These are phyloP conservation scores for Rotaria macrura DNA, from an alignment of 2,888 invertebrate species.

Conservation along the genomic window DNA sequence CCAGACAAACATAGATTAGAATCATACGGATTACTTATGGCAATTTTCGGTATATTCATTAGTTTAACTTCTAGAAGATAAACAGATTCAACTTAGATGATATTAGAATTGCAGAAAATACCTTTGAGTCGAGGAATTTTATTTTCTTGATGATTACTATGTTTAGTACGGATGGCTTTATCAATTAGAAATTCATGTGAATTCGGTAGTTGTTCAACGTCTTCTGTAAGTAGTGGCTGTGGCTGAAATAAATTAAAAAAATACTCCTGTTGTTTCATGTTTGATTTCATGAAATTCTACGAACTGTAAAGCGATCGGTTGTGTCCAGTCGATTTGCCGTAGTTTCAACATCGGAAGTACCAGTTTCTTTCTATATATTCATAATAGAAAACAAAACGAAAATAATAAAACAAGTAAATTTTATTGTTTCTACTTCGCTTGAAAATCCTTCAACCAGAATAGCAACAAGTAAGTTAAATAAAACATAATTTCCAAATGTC, in stretches of 20 bases:
- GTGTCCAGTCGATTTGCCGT: constrained; percentile 16
- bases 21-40: not conserved
- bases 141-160: not conserved
- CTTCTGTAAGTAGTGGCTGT: not conserved
- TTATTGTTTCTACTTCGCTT: constrained; percentile 43
- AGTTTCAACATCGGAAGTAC: constrained; percentile 15
- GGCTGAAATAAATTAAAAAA: not conserved
- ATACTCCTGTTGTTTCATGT: too few species aligned
- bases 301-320: constrained; percentile 6
- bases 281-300: too few species aligned
- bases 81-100: not conserved
- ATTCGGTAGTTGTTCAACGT: not conserved
- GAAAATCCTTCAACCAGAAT: constrained; percentile 99
- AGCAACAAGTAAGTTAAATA: constrained; percentile 96
- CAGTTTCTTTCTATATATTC: not conserved
- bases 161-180: not conserved
- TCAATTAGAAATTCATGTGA: not conserved
- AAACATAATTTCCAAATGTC: constrained; percentile 99
- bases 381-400: not conserved
- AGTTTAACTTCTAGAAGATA: not conserved
- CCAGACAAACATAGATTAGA: not conserved
- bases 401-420: too few species aligned
- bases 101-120: not conserved
- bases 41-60: not conserved
- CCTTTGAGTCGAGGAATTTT: not conserved